Conservation (phyloP, 1,140 invertebrate genomes). For the Gonioctena quinquepunctata region DNA sequence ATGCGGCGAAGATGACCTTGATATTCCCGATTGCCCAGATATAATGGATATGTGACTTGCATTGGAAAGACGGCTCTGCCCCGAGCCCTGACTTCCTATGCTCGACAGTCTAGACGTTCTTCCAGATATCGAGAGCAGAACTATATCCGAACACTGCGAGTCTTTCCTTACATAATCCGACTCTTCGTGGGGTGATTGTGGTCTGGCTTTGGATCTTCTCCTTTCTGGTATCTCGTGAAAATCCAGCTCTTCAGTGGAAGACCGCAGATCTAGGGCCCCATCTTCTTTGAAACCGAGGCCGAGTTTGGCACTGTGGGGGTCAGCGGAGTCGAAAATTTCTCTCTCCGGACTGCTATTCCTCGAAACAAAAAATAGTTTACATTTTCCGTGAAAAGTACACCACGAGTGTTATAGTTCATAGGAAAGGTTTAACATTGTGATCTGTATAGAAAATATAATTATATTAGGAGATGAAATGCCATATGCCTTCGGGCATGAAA, state of each 20-base stretch:
- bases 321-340: slow-evolving; percentile 63
- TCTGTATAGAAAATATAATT: too few relatives aligned
- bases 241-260: slow-evolving; percentile 83
- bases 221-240: slow-evolving; percentile 70
- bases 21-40: slow-evolving; percentile 70
- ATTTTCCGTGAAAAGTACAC: too few relatives aligned
- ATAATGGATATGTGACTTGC: slow-evolving; percentile 63
- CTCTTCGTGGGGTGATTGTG: slow-evolving; percentile 47
- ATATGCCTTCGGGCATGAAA: too few relatives aligned
- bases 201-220: slow-evolving; percentile 55
- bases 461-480: too few relatives aligned
- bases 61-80: slow-evolving; percentile 61
- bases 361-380: too few relatives aligned
- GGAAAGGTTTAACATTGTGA: too few relatives aligned
- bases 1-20: slow-evolving; percentile 82
- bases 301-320: slow-evolving; percentile 53
- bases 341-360: slow-evolving; percentile 79
- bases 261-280: slow-evolving; percentile 77
- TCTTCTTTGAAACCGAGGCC: slow-evolving; percentile 73
- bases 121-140: slow-evolving; percentile 78
- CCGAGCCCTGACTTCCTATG: slow-evolving; percentile 69
- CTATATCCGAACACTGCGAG: slow-evolving; percentile 76
- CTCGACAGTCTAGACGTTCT: slow-evolving; percentile 80
- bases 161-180: slow-evolving; percentile 63
- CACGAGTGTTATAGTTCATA: too few relatives aligned